phyloP scores from a whole-genome alignment of 2,113 vertebrate species.

The Nothobranchius furzeri region DNA sequence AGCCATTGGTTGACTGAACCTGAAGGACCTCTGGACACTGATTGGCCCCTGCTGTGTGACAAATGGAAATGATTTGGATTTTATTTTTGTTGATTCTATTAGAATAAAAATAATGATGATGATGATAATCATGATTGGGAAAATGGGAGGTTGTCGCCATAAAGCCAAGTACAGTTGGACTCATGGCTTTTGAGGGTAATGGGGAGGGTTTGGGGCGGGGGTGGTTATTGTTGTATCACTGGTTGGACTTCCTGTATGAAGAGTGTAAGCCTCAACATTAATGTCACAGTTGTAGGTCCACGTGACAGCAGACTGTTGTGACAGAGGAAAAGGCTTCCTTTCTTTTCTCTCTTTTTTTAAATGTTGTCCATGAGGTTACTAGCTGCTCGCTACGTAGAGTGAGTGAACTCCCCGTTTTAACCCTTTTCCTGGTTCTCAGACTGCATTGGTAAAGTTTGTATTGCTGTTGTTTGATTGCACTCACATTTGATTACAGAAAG shows the following conservation, averaged over 20 bases:
- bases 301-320: slow-evolving; percentile 54
- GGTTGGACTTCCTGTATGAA: slow-evolving; percentile 52
- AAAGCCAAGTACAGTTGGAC: slow-evolving; percentile 51
- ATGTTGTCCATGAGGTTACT: slow-evolving; percentile 73
- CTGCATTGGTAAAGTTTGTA: slow-evolving; percentile 83
- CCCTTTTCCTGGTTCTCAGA: slow-evolving; percentile 75
- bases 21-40: slow-evolving; percentile 57
- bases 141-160: slow-evolving; percentile 51
- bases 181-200: slow-evolving; percentile 29
- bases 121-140: slow-evolving; percentile 57
- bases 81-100: slow-evolving; percentile 42
- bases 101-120: slow-evolving; percentile 61
- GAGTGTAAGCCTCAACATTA: slow-evolving; percentile 30
- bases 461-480: slow-evolving; percentile 94
- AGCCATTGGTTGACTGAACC: slow-evolving; percentile 55
- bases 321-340: slow-evolving; percentile 19
- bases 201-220: slow-evolving; percentile 3
- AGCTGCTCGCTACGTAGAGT: slow-evolving; percentile 74
- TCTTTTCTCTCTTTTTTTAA: slow-evolving; percentile 33
- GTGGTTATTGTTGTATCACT: slow-evolving; percentile 53
- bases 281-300: slow-evolving; percentile 33
- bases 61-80: slow-evolving; percentile 51
- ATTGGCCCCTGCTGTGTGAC: slow-evolving; percentile 58
- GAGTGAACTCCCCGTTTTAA: slow-evolving; percentile 73
- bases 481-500: slow-evolving; percentile 83